These are phyloP conservation scores for Argyresthia albistria DNA, from an alignment of 2,888 invertebrate species.

Conservation along the genomic window DNA sequence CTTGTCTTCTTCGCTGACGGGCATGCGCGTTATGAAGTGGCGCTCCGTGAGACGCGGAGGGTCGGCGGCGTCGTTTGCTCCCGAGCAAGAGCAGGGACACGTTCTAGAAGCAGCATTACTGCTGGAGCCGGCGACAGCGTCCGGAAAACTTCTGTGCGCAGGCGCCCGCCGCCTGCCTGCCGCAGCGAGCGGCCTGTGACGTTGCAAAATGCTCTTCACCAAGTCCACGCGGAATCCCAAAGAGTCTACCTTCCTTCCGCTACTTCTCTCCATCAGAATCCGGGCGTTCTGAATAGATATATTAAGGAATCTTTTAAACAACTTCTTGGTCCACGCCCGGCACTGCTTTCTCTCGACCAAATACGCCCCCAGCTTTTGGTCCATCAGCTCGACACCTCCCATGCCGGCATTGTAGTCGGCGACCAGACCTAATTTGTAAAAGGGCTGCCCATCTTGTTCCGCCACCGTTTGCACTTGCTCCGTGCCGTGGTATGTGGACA, in stretches of 20 bases:
- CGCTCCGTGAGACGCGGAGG: not conserved
- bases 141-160: too few species aligned
- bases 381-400: constrained; percentile 7
- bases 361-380: constrained; percentile 9
- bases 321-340: constrained; percentile 6
- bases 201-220: not conserved
- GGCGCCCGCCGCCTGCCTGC: not conserved
- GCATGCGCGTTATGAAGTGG: not conserved
- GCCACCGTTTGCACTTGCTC: not conserved
- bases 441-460: not conserved
- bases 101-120: too few species aligned
- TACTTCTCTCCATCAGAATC: not conserved
- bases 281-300: too few species aligned
- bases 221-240: not conserved
- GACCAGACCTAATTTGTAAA: constrained; percentile 3
- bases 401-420: constrained; percentile 8
- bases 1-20: not conserved
- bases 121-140: too few species aligned
- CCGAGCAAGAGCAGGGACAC: too few species aligned
- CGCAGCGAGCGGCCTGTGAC: too few species aligned
- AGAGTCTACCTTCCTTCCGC: not conserved
- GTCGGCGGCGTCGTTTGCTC: not conserved
- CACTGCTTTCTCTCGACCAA: constrained; percentile 6
- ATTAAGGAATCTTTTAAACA: constrained; percentile 9
- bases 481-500: constrained; percentile 7